phyloP scores from a whole-genome alignment of 2,113 vertebrate species.

The Sylvietta virens region DNA sequence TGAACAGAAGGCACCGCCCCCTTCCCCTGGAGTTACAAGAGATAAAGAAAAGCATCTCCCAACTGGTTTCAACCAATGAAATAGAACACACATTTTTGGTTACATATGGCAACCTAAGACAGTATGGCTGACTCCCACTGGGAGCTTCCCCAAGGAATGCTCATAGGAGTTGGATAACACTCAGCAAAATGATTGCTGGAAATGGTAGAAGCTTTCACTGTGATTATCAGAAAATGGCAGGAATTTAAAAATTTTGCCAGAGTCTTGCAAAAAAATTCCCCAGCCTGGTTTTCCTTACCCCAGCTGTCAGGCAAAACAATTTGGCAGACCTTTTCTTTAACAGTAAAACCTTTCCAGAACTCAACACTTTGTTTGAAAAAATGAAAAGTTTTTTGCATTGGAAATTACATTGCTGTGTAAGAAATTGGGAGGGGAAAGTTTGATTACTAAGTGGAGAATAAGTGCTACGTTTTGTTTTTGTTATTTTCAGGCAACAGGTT shows the following conservation, averaged over 20 bases:
- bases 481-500: neutral
- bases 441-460: neutral
- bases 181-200: neutral
- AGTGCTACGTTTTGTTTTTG: neutral
- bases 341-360: neutral
- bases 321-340: neutral
- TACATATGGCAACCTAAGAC: too few relatives aligned
- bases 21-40: too few relatives aligned
- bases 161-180: fast-evolving
- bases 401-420: neutral
- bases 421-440: neutral
- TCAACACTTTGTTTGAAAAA: neutral
- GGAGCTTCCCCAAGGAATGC: neutral
- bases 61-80: too few relatives aligned
- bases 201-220: neutral
- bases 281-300: neutral
- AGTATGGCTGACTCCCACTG: neutral
- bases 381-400: neutral
- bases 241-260: neutral
- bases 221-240: neutral
- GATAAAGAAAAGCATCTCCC: too few relatives aligned
- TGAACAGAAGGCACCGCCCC: too few relatives aligned
- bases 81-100: too few relatives aligned
- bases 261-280: neutral
- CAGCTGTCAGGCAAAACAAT: neutral